A percentile compares a stretch with the other conserved stretches of the same genome.
Conservation (phyloP, 23 tunicate species). For the Corella eumyota region DNA sequence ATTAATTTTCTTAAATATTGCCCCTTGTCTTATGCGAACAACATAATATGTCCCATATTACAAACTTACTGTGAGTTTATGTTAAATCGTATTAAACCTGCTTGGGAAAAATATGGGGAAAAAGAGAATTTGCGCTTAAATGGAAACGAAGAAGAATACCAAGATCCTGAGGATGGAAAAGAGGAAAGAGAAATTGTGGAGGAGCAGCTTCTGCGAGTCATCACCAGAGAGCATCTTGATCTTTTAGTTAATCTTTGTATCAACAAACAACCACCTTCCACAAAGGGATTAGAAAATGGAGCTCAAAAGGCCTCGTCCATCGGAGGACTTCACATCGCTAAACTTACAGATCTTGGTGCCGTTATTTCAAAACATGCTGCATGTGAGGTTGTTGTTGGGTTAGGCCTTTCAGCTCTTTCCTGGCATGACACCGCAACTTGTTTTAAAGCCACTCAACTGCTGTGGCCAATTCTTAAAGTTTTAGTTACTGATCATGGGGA, state of each 20-base stretch:
- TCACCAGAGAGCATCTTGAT: slow-evolving; percentile 67
- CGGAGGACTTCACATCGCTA: slow-evolving; percentile 10
- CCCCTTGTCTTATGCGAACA: slow-evolving; percentile 16
- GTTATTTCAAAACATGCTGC: slow-evolving; percentile 16
- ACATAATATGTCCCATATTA: slow-evolving; percentile 43
- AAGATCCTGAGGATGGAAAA: slow-evolving; percentile 1
- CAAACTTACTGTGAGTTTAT: slow-evolving; percentile 34
- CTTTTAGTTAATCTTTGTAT: slow-evolving; percentile 36
- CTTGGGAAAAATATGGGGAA: slow-evolving; percentile 40
- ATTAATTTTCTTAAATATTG: slow-evolving; percentile 31
- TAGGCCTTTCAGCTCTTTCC: slow-evolving; percentile 37
- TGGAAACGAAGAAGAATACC: neutral
- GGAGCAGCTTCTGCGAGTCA: slow-evolving; percentile 52
- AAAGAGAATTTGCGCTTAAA: slow-evolving; percentile 21
- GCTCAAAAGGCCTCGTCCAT: neutral
- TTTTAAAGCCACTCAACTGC: slow-evolving; percentile 32
- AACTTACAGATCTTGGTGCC: slow-evolving; percentile 46
- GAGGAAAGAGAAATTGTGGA: slow-evolving; percentile 58
- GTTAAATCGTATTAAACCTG: slow-evolving; percentile 24
- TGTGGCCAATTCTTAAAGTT: slow-evolving; percentile 43
- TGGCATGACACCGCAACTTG: slow-evolving; percentile 72
- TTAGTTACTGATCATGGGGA: slow-evolving; percentile 9
- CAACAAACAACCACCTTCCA: slow-evolving; percentile 41
- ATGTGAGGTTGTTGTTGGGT: slow-evolving; percentile 22
- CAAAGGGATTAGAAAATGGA: neutral